Evolutionary conservation across 2,113 vertebrate species (phyloP).

Genomic region (Prochilodus magdalenae): DNA sequence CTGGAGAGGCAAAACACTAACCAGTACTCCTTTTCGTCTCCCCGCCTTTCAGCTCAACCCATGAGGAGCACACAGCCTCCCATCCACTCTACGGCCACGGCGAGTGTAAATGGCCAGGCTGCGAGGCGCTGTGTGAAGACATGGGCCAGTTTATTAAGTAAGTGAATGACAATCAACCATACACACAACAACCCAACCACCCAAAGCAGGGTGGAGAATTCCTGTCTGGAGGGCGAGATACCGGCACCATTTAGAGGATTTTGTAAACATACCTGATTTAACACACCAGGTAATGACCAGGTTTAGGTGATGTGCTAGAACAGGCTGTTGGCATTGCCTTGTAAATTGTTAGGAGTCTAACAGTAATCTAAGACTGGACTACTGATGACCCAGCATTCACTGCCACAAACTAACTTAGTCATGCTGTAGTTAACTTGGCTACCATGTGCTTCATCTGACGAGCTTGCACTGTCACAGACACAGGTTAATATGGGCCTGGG

Average conservation of each 20-base stretch:
- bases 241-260: no score
- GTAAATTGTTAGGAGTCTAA: no score
- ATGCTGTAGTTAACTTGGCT: neutral
- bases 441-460: constrained; percentile 22
- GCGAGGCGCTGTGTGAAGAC: constrained; percentile 98
- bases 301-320: no score
- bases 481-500: neutral
- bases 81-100: constrained; percentile 97
- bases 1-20: neutral
- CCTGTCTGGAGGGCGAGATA: no score
- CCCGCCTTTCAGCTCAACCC: constrained; percentile 72
- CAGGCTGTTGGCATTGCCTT: no score
- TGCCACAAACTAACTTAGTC: constrained; percentile 23
- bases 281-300: no score
- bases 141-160: constrained; percentile 99
- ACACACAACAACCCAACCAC: constrained; percentile 35
- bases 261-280: no score
- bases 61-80: constrained; percentile 89
- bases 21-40: neutral
- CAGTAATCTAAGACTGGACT: no score
- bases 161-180: constrained; percentile 62
- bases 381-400: neutral
- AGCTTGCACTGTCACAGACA: constrained; percentile 17
- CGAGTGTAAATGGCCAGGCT: constrained; percentile 99
- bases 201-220: no score